Evolutionary conservation across 2,888 invertebrate genomes (phyloP), one percentile per base, ranked within the genome.

Genomic region (Diogma glabrata): DNA sequence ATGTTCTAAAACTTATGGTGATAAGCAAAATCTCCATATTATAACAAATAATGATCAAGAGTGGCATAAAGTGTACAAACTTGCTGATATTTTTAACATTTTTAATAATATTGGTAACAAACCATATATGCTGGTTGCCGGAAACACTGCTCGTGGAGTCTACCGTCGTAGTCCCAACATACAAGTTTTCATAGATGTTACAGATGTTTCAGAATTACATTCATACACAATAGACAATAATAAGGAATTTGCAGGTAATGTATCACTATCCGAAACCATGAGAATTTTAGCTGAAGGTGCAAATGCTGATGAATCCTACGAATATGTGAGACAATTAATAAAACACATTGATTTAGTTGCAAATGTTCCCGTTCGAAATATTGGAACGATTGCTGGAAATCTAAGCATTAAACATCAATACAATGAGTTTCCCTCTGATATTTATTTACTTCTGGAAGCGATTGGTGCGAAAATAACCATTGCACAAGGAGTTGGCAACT

Each of bases 281-380:
- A 64, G 70, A 3, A 55, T 71, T 12, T 69, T 74, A 49, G 55
- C 57, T 1, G 54, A 62, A 53, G 53, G 63, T 14, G 58, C 64
- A 0, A 64, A 62, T 20, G 61, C 63, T 9, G 48, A 50, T 4
- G 9, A 68, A 71, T 55, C 63, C 63, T 85, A 81, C 60, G 67
- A 69, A 3, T 83, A 86, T 64, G 67, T 83, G 49, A 71, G 71
- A 52, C 71, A 74, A 51, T 68, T 86, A 54, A 76, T 75, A 36
- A 71, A 78, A 40, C 85, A 87, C 58, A 72, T 86, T 61, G 80
- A 82, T 61, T 65, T 84, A 47, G 78, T 87, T 12, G 87, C 86
- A 1, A 82, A 80, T 65, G 76, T 82, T 47, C 81, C 84, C 36
- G 80, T 87, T 2, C 71, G 86, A 66, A 87, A 87, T 67, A 83